Evolutionary conservation across 2,113 vertebrate species (phyloP).

Genomic region (Lophochroa leadbeateri): DNA sequence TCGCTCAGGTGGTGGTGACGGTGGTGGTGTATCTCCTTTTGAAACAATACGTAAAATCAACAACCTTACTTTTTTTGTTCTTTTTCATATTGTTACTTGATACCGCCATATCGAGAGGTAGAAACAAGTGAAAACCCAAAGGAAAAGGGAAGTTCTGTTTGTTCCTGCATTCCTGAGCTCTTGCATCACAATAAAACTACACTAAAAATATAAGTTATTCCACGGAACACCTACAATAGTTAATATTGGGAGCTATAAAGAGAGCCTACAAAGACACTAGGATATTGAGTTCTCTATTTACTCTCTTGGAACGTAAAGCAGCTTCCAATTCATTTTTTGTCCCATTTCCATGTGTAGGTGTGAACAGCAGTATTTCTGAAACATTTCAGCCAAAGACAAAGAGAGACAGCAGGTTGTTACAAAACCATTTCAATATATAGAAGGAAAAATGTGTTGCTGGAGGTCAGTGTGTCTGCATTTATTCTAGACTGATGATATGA

Average conservation of each 20-base stretch:
- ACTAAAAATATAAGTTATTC: not conserved
- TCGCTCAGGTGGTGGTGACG: not conserved
- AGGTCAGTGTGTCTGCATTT: not conserved
- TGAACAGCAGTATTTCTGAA: not conserved
- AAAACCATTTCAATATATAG: not conserved
- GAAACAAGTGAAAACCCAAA: not conserved
- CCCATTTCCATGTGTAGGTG: not conserved
- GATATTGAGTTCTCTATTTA: not conserved
- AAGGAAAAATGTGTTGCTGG: not conserved
- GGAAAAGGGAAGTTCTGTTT: not conserved
- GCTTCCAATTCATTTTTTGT: not conserved
- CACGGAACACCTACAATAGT: not conserved
- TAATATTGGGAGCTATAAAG: not conserved
- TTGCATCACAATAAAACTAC: not conserved
- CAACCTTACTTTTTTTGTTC: fast-evolving
- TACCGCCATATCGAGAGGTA: not conserved
- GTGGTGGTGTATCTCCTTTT: not conserved
- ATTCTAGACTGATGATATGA: not conserved
- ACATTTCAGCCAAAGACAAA: not conserved
- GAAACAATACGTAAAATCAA: not conserved
- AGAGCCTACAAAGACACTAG: not conserved
- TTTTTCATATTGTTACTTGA: not conserved
- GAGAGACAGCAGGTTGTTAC: not conserved
- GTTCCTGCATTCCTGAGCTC: not conserved
- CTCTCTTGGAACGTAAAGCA: not conserved